These are phyloP conservation scores for Seriola dumerili DNA, from an alignment of 2,113 vertebrate species.

Conservation along the genomic window DNA sequence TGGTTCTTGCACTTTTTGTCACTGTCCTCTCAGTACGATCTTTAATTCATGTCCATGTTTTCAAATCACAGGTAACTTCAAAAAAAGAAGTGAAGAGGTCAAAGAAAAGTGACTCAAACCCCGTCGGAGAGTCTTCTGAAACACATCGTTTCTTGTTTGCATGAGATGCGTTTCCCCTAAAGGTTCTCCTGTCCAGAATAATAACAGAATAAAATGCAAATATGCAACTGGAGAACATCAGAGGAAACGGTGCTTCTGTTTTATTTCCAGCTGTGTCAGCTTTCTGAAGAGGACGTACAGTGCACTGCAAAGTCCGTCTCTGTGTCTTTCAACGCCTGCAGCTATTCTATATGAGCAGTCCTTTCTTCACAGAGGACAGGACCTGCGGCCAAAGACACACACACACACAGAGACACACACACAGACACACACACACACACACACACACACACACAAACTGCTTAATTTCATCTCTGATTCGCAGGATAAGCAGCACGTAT, in stretches of 20 bases:
- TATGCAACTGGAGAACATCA: not conserved
- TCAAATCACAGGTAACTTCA: too few relatives aligned
- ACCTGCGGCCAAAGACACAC: slow-evolving; percentile 6
- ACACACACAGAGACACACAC: not conserved
- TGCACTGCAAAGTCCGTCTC: not conserved
- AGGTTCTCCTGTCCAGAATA: not conserved
- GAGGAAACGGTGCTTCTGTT: not conserved
- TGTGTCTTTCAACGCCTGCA: not conserved
- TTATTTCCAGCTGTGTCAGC: slow-evolving; percentile 31
- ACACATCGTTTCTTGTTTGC: not conserved
- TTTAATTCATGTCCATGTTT: not conserved
- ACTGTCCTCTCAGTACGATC: not conserved
- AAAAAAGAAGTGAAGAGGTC: not conserved
- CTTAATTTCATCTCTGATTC: slow-evolving; percentile 37
- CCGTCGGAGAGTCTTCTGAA: not conserved
- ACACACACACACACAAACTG: not conserved
- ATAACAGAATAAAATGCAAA: slow-evolving; percentile 4
- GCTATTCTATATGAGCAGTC: slow-evolving; percentile 16
- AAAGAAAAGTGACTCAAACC: not conserved
- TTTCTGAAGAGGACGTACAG: not conserved
- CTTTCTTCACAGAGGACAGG: slow-evolving; percentile 10
- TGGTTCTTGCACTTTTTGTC: not conserved
- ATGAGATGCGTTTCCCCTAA: not conserved
- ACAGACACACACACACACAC: not conserved
- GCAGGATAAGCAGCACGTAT: slow-evolving; percentile 12